Evolutionary conservation across 2,888 invertebrate genomes (phyloP), one percentile per base, ranked within the genome.

Genomic region (Alloscopus bannaensis): DNA sequence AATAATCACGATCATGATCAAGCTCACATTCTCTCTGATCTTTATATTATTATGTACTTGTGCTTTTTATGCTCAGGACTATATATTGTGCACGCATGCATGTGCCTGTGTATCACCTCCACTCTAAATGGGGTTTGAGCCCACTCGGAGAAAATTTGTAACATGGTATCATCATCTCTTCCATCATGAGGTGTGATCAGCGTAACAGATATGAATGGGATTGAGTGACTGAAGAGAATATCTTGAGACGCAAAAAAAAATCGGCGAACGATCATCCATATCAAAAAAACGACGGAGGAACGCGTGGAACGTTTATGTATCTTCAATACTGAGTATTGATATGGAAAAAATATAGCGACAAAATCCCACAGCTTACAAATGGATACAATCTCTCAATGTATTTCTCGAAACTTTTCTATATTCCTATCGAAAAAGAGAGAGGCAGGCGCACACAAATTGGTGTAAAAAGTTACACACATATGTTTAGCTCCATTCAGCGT

Each of bases 1-100:
- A n/a, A 50, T 50, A 16, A 55, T 26, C 26, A 55, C 18, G 24
- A 55, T 55, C 68, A 80, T 80, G 59, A 80, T 80, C 76, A 13
- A 6, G 8, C 36, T 13, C 13, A 13, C 8, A 36, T 36, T 36
- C 36, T 36, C 36, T 36, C 36, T 36, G 8, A 36, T 13, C 13
- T 36, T 36, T 36, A 36, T 13, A 8, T 36, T 36, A n/a, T n/a
- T n/a, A n/a, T n/a, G n/a, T n/a, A n/a, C n/a, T n/a, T n/a, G n/a
- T n/a, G n/a, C n/a, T n/a, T n/a, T n/a, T n/a, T n/a, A n/a, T n/a
- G n/a, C n/a, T n/a, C n/a, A n/a, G n/a, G n/a, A n/a, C n/a, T n/a
- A n/a, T n/a, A n/a, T n/a, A n/a, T n/a, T n/a, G n/a, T n/a, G n/a
- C n/a, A n/a, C n/a, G n/a, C n/a, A n/a, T n/a, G n/a, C n/a, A n/a